Conservation (phyloP, 1,140 invertebrate genomes). For the Nasonia giraulti region DNA sequence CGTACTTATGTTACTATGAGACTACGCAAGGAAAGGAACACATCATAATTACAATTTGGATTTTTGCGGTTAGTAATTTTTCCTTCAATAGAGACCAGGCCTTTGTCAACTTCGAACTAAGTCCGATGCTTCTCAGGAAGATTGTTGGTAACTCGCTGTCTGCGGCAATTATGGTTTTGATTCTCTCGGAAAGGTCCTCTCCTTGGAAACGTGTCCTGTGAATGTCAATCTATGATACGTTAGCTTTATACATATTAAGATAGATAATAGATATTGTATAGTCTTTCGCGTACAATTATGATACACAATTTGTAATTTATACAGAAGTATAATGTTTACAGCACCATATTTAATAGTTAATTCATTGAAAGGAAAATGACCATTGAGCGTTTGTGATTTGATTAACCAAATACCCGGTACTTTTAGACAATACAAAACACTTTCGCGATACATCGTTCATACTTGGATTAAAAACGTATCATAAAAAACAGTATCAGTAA, state of each 20-base stretch:
- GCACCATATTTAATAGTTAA: background rate
- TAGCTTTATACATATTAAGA: too few species aligned
- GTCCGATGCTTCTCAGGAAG: too few species aligned
- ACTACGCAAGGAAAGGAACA: conserved; percentile 19
- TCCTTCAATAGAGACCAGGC: background rate
- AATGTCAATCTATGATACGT: too few species aligned
- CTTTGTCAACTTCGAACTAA: background rate
- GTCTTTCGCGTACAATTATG: too few species aligned
- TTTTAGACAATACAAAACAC: background rate
- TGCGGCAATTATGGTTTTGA: too few species aligned
- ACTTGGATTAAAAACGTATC: conserved; percentile 21
- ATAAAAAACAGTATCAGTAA: conserved; percentile 16
- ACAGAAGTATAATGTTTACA: background rate
- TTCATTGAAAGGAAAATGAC: background rate
- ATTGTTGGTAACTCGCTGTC: too few species aligned
- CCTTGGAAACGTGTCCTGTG: too few species aligned
- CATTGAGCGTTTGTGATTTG: background rate
- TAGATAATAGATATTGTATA: too few species aligned
- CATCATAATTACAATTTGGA: conserved; percentile 17
- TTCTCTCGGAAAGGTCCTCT: too few species aligned
- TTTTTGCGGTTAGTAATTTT: background rate
- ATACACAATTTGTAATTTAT: conserved; percentile 1
- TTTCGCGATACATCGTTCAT: background rate
- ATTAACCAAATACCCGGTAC: conserved; percentile 7
- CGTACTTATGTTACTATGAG: conserved; percentile 23